Conservation (phyloP, 2,113 vertebrate genomes). For the Sialia sialis region DNA sequence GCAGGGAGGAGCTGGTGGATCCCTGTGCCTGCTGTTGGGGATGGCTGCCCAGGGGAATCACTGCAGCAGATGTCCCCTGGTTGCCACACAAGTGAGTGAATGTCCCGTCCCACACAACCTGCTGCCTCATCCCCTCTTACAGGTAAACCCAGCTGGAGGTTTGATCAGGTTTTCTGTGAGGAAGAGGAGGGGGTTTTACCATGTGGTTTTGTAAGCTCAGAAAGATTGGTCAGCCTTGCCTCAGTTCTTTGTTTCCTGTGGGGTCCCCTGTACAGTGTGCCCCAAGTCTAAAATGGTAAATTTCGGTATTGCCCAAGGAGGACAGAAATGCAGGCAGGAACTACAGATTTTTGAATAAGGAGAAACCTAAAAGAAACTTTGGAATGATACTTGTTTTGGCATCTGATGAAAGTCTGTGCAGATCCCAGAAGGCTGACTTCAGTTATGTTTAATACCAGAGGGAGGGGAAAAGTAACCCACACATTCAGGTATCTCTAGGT, state of each 20-base stretch:
- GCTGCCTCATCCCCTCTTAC: neutral
- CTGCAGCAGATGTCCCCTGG: neutral
- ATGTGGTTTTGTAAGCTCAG: neutral
- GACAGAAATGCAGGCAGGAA: neutral
- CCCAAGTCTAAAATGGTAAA: neutral
- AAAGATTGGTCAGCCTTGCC: neutral
- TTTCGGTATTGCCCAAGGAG: neutral
- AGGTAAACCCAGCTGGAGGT: neutral
- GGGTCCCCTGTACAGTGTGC: neutral
- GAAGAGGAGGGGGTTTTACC: rapidly evolving
- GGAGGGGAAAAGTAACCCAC: neutral
- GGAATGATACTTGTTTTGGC: neutral
- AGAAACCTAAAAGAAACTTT: neutral
- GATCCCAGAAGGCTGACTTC: neutral
- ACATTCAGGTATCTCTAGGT: neutral
- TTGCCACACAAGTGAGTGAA: neutral
- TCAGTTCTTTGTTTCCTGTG: neutral
- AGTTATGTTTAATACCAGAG: neutral
- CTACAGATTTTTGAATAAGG: neutral
- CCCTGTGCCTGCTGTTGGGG: neutral
- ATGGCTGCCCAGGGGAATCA: neutral
- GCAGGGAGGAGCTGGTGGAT: neutral
- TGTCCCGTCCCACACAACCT: neutral
- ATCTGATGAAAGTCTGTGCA: neutral
- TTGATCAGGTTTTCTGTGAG: neutral